Conservation (phyloP, 2,113 vertebrate genomes). For the Atrichornis clamosus region DNA sequence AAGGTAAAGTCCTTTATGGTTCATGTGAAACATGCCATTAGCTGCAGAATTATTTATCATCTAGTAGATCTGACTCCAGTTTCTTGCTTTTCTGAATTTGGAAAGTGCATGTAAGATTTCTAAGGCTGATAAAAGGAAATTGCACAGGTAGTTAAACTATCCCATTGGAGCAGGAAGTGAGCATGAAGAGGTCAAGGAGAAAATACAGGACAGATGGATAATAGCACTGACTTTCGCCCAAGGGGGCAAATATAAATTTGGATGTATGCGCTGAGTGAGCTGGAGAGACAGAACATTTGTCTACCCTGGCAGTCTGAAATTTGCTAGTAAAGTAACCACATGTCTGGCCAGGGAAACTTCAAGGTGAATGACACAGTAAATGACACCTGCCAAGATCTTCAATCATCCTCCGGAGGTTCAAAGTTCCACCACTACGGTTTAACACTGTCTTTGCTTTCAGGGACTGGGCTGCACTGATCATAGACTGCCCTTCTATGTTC, state of each 20-base stretch:
- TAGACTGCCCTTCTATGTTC: background rate
- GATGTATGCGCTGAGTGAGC: constrained; percentile 10
- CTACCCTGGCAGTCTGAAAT: constrained; percentile 33
- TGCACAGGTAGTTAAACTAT: constrained; percentile 21
- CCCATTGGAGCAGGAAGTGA: constrained; percentile 18
- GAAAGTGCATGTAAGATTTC: constrained; percentile 40
- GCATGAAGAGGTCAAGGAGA: constrained; percentile 35
- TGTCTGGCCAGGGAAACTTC: background rate
- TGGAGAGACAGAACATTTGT: constrained; percentile 20
- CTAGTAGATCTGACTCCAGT: background rate
- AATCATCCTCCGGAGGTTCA: background rate
- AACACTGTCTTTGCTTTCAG: background rate
- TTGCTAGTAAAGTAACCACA: background rate
- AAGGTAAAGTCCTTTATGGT: background rate
- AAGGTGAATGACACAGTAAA: constrained; percentile 35
- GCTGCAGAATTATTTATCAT: constrained; percentile 39
- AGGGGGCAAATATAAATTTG: constrained; percentile 16
- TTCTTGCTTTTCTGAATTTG: constrained; percentile 25
- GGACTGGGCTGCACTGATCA: background rate
- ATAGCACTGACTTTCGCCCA: background rate
- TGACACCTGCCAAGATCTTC: constrained; percentile 36
- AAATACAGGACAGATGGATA: constrained; percentile 52
- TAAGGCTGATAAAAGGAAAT: constrained; percentile 44
- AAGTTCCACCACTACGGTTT: background rate
- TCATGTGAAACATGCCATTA: constrained; percentile 24